A percentile compares a stretch with the other conserved stretches of the same genome.
These are phyloP conservation scores for Allophyes oxyacanthae DNA, from an alignment of 2,888 invertebrate genomes.

Conservation along the genomic window DNA sequence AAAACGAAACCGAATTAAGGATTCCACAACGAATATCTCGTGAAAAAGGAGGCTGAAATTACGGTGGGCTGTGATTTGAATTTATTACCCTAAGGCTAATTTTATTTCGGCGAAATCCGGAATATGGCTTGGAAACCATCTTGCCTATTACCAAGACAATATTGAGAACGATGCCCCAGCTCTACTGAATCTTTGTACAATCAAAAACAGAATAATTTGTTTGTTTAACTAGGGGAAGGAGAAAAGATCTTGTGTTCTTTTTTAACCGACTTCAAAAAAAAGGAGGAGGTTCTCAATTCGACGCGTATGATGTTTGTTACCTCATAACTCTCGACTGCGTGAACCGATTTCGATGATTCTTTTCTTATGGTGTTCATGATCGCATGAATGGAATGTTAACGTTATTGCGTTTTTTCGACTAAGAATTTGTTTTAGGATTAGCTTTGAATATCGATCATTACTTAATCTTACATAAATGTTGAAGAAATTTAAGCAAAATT, in stretches of 20 bases:
- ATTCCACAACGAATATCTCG: conserved; percentile 82
- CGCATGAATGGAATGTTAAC: conserved; percentile 47
- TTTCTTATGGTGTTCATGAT: conserved; percentile 21
- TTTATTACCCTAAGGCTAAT: conserved; percentile 86
- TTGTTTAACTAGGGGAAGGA: conserved; percentile 58
- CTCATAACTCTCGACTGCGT: too few species aligned
- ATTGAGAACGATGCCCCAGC: conserved; percentile 73
- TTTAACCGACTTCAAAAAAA: too few species aligned
- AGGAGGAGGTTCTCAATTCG: too few species aligned
- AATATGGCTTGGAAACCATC: conserved; percentile 69
- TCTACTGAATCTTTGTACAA: conserved; percentile 72
- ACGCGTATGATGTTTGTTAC: too few species aligned
- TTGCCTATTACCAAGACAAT: conserved; percentile 76
- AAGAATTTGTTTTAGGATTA: conserved; percentile 25
- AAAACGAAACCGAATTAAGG: conserved; percentile 85
- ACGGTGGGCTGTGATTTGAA: conserved; percentile 86
- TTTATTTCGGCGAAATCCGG: conserved; percentile 79
- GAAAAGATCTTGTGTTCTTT: conserved; percentile 47
- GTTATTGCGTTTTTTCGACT: conserved; percentile 31
- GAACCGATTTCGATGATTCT: too few species aligned
- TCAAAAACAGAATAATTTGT: conserved; percentile 68
- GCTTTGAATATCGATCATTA: conserved; percentile 10
- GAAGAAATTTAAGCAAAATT: neutral
- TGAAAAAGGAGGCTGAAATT: conserved; percentile 84
- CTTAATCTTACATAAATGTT: neutral